These are phyloP conservation scores for Merops nubicus DNA, from an alignment of 2,113 vertebrate genomes.

Conservation along the genomic window DNA sequence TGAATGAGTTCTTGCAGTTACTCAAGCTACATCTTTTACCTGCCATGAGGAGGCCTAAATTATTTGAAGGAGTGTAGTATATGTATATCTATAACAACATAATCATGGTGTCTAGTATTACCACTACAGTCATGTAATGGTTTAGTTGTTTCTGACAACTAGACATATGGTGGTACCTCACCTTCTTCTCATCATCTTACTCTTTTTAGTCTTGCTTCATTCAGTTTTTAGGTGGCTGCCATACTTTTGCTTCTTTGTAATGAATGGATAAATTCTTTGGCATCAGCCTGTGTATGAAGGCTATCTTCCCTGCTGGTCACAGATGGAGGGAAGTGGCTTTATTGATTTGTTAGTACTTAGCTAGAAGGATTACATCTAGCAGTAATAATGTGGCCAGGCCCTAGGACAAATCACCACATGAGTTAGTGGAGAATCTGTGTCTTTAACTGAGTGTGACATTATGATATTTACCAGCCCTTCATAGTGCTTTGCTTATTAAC, in stretches of 20 bases:
- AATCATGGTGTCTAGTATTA: neutral
- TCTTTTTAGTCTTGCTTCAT: neutral
- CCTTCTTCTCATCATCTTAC: neutral
- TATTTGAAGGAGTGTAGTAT: neutral
- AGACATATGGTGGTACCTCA: neutral
- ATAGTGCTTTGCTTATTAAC: slow-evolving; percentile 46
- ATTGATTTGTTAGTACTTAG: slow-evolving; percentile 31
- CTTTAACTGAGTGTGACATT: slow-evolving; percentile 13
- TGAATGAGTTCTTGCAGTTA: neutral
- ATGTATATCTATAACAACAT: neutral
- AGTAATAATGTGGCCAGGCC: neutral
- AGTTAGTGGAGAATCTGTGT: neutral
- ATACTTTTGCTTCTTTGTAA: neutral
- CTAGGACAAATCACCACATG: neutral
- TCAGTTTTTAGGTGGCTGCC: neutral
- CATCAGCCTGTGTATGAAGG: neutral
- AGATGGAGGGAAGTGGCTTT: neutral
- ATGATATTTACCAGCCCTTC: slow-evolving; percentile 20
- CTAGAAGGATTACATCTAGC: slow-evolving; percentile 29
- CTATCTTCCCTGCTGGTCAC: neutral
- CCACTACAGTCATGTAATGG: neutral
- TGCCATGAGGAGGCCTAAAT: neutral
- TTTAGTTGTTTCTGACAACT: neutral
- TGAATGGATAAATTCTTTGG: neutral
- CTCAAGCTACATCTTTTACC: neutral